Base-by-base conservation (phyloP, 1,140 invertebrate species). In the Carcinoscorpius rotundicauda region DNA sequence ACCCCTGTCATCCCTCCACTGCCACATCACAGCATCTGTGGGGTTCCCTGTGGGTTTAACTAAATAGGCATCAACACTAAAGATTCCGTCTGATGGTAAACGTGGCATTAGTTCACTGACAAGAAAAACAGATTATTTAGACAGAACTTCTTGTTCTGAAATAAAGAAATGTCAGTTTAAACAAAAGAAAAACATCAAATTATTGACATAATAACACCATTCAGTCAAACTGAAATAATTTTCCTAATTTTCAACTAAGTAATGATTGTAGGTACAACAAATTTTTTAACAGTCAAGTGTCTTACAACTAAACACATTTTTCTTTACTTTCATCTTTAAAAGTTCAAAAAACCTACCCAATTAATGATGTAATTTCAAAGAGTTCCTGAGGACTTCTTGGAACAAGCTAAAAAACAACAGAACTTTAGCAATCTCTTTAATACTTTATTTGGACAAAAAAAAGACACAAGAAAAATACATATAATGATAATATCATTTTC, bases 351-450 rank as follows among this genome's bases (percentile, higher is more conserved):
- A 71, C 76, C 68, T 69, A 79, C 77, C 91, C 93, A 72, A 97
- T 97, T 5, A 98, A 80, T 71, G 91, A 91, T 1, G 94, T 96
- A 64, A 98, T 93, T 80, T 97, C 95, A 76, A 95, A 95, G 69
- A 97, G 81, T 78, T 98, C 95, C 76, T 96, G 91, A 3, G 94
- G 93, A 67, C 89, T 91, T 61, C 94, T 84, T 9, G 89, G 82
- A 49, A 95, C 84, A 60, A 97, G 79, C 76, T 29, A 29, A 29
- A 29, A 29, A 29, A 29, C 29, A 29, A 29, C 29, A 29, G 29
- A 29, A 29, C 29, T 29, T 29, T 29, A 29, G 29, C 29, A 29
- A 29, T 29, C 29, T 29, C 29, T 29, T 29, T 29, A 29, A 29
- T 29, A 29, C 29, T 29, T 29, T 29, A 29, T 29, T 29, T 29